Conservation (phyloP, 1,140 invertebrate species). For the Macrocentrus cingulum region DNA sequence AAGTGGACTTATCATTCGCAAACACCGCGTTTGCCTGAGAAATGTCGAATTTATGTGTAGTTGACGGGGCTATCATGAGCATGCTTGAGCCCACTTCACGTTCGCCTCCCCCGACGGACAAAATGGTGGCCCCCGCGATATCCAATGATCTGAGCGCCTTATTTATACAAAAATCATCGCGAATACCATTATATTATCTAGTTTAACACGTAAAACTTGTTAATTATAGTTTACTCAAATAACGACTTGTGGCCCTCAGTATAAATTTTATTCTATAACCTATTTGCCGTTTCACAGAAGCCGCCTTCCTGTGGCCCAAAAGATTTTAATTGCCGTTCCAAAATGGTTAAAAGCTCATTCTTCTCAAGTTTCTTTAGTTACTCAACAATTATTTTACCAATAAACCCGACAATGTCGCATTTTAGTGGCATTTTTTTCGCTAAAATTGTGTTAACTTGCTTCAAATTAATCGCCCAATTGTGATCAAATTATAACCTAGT, state of each 20-base stretch:
- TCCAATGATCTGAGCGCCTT: slow-evolving; percentile 46
- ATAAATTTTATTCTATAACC: slow-evolving; percentile 40
- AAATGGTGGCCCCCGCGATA: slow-evolving; percentile 61
- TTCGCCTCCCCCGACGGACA: slow-evolving; percentile 62
- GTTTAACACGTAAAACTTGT: slow-evolving; percentile 18
- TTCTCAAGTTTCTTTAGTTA: no score
- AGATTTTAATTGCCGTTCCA: slow-evolving; percentile 44
- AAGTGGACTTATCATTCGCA: neutral
- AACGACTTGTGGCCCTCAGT: neutral
- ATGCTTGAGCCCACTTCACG: slow-evolving; percentile 58
- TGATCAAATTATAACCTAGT: slow-evolving; percentile 48
- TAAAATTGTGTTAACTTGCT: slow-evolving; percentile 8
- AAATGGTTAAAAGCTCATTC: slow-evolving; percentile 32
- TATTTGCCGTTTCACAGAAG: slow-evolving; percentile 39
- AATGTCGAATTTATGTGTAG: slow-evolving; percentile 33
- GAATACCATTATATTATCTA: slow-evolving; percentile 19
- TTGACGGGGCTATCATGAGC: slow-evolving; percentile 55
- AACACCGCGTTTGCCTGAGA: neutral
- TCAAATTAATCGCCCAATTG: slow-evolving; percentile 23
- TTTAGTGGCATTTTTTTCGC: slow-evolving; percentile 10
- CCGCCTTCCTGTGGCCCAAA: slow-evolving; percentile 40
- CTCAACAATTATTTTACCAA: no score
- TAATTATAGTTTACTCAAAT: slow-evolving; percentile 18
- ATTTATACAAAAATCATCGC: slow-evolving; percentile 41
- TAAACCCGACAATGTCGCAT: neutral